Conservation (phyloP, 2,113 vertebrate genomes). For the Cryptotis parvus region DNA sequence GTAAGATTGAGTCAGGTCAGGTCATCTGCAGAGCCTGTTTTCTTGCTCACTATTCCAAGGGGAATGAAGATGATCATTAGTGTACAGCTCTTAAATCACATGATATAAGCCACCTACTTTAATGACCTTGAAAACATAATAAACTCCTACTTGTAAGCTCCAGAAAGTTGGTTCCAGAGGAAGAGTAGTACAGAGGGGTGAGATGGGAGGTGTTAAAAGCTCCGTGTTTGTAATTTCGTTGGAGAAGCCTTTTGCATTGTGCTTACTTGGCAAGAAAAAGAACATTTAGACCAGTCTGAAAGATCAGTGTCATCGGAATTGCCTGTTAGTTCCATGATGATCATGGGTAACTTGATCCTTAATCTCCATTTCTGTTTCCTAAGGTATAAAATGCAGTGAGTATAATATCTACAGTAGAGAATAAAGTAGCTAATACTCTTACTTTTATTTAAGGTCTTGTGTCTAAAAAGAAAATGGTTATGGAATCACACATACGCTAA, state of each 20-base stretch:
- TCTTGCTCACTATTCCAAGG: not conserved
- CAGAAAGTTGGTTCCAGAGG: not conserved
- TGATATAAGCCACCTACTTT: not conserved
- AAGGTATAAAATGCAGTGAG: not conserved
- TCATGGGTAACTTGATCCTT: not conserved
- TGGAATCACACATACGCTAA: not conserved
- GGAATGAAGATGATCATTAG: not conserved
- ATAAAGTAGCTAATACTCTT: not conserved
- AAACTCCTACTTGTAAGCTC: not conserved
- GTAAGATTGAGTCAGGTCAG: not conserved
- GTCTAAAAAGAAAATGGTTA: not conserved
- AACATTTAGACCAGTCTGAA: not conserved
- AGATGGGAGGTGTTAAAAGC: conserved; percentile 8
- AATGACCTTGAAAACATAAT: not conserved
- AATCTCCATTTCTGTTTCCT: not conserved
- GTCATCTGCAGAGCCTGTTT: not conserved
- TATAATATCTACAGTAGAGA: not conserved
- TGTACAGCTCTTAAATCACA: not conserved
- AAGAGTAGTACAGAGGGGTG: not conserved
- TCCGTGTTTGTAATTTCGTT: not conserved
- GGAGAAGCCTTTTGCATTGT: not conserved
- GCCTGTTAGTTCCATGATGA: not conserved
- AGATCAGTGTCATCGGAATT: not conserved
- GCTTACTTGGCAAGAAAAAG: not conserved
- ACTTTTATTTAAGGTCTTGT: not conserved